These are phyloP conservation scores for Amphiura filiformis DNA, from an alignment of 35 echinoderm and acorn worm genomes.

Conservation along the genomic window DNA sequence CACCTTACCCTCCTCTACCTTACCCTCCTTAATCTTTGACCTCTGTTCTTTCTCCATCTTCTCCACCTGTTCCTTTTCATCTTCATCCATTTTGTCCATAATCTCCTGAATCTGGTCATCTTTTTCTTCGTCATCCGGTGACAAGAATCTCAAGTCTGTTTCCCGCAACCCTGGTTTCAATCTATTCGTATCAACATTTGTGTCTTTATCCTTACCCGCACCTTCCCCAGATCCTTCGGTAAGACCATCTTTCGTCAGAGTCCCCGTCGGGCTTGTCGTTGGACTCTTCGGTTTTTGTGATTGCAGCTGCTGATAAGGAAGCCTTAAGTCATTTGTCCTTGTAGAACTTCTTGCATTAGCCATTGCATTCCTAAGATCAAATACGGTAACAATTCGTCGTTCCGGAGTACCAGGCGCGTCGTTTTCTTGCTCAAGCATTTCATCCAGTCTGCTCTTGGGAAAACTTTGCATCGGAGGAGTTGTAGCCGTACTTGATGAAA, in stretches of 20 bases:
- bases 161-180: background rate
- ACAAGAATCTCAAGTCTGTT: background rate
- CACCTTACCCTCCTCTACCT: background rate
- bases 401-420: background rate
- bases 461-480: conserved; percentile 69
- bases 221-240: background rate
- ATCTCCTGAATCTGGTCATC: background rate
- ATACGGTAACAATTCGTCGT: conserved; percentile 57
- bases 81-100: background rate
- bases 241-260: background rate
- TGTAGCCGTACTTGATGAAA: conserved; percentile 25
- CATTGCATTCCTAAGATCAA: conserved; percentile 66
- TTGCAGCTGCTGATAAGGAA: conserved; percentile 37
- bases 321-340: conserved; percentile 17
- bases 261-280: background rate
- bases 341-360: conserved; percentile 27
- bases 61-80: background rate
- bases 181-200: background rate
- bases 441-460: conserved; percentile 12
- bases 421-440: conserved; percentile 31
- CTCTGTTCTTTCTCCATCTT: background rate
- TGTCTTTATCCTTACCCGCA: background rate
- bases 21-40: background rate
- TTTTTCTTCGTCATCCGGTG: background rate
- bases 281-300: conserved; percentile 12